Conservation (phyloP, 2,888 invertebrate genomes). For the Cryptophagus acutangulus region DNA sequence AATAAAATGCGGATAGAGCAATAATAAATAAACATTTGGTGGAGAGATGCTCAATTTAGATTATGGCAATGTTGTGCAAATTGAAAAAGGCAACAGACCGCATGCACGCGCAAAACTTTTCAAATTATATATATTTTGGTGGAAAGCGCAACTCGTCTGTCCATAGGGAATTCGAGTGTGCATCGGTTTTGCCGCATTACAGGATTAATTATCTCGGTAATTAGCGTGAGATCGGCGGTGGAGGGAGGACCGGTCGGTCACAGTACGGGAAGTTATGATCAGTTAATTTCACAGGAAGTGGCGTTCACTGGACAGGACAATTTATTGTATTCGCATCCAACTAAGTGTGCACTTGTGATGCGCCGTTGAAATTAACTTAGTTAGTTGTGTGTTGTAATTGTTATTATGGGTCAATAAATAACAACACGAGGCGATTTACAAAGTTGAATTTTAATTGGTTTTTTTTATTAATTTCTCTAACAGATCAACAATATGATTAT, state of each 20-base stretch:
- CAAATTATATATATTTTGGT: neutral
- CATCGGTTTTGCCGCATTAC: conserved; percentile 7
- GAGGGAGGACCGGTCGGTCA: too few relatives aligned
- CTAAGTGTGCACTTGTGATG: conserved; percentile 35
- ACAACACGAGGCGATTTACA: conserved; percentile 27
- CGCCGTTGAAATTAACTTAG: too few relatives aligned
- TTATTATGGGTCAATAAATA: neutral
- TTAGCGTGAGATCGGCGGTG: conserved; percentile 37
- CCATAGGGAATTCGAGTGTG: conserved; percentile 1
- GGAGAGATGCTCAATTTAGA: neutral
- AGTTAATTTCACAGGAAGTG: conserved; percentile 39
- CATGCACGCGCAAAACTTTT: neutral
- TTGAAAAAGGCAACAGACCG: neutral
- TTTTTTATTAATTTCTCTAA: conserved; percentile 34
- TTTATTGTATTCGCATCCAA: conserved; percentile 36
- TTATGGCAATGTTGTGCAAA: neutral
- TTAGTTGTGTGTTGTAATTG: too few relatives aligned
- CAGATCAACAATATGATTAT: conserved; percentile 42
- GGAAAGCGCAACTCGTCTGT: neutral
- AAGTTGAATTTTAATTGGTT: conserved; percentile 40
- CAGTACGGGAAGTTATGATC: conserved; percentile 40
- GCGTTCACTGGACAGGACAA: conserved; percentile 32
- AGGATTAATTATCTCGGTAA: conserved; percentile 16
- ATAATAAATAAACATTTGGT: neutral
- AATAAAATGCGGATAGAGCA: neutral